phyloP scores from a whole-genome alignment of 2,113 vertebrate genomes.

The Corythornis cristatus region DNA sequence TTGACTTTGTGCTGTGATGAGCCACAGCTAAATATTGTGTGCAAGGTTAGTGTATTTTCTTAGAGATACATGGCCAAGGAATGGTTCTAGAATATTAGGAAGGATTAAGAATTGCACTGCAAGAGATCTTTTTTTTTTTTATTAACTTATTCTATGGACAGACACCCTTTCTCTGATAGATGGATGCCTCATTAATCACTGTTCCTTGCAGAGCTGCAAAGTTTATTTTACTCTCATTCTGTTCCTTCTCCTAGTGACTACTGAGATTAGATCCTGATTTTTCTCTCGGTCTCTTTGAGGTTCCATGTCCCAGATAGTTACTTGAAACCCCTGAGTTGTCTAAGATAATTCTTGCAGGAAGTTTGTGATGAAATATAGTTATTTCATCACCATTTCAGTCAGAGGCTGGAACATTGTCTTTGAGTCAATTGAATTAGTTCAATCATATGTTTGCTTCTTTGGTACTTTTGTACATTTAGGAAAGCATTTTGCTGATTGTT shows the following conservation, averaged over 20 bases:
- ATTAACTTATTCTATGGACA: accelerated
- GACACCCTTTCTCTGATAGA: not conserved
- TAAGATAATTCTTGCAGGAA: not conserved
- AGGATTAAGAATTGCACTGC: not conserved
- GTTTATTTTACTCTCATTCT: not conserved
- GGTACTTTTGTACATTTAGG: not conserved
- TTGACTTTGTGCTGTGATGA: not conserved
- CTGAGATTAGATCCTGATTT: not conserved
- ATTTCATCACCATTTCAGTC: not conserved
- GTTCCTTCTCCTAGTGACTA: not conserved
- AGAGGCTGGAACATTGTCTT: not conserved
- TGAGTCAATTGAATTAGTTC: not conserved
- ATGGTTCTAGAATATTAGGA: not conserved
- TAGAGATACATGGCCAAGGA: not conserved
- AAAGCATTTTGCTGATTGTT: not conserved
- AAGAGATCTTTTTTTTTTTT: not conserved
- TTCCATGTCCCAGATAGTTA: not conserved
- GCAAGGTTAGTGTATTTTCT: not conserved
- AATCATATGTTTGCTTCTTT: not conserved
- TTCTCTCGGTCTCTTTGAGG: not conserved
- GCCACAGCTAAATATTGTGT: accelerated
- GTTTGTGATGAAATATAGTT: not conserved
- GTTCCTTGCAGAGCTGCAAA: not conserved
- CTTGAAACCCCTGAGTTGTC: not conserved
- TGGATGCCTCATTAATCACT: not conserved